Evolutionary conservation across 2,797 vertebrate species (phyloP).

Genomic region (Phoebastria nigripes): DNA sequence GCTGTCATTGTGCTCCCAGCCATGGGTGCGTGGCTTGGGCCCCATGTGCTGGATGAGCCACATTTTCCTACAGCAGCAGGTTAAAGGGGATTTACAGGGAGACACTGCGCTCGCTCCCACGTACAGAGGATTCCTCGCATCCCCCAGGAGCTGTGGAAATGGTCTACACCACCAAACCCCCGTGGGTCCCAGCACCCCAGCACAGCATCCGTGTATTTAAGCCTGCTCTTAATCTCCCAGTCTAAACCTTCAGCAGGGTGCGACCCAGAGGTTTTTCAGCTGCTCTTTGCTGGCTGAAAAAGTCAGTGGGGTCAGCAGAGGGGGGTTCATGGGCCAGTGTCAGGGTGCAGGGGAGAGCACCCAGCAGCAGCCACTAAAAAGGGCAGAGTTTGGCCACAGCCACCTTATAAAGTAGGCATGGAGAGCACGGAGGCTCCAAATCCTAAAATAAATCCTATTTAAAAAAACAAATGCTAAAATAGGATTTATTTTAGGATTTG

Average conservation of each 20-base stretch:
- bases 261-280: background rate
- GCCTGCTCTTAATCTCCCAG: background rate
- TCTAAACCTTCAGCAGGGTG: background rate
- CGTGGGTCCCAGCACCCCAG: background rate
- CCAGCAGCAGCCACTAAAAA: background rate
- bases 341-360: background rate
- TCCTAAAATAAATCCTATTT: background rate
- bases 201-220: fast-evolving
- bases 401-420: background rate
- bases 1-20: background rate
- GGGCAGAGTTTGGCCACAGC: background rate
- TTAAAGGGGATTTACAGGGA: background rate
- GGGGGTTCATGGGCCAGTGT: fast-evolving
- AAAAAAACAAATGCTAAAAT: background rate
- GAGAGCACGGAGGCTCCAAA: background rate
- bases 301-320: fast-evolving
- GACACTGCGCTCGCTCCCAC: background rate
- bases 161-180: background rate
- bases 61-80: background rate
- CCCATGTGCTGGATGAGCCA: background rate
- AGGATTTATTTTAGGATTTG: background rate
- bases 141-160: background rate
- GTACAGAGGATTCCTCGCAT: background rate
- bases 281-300: background rate
- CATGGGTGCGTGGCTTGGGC: fast-evolving